Evolutionary conservation across 2,797 vertebrate species (phyloP), one percentile per base, ranked within the genome.

Genomic region (Sylvilagus floridanus): DNA sequence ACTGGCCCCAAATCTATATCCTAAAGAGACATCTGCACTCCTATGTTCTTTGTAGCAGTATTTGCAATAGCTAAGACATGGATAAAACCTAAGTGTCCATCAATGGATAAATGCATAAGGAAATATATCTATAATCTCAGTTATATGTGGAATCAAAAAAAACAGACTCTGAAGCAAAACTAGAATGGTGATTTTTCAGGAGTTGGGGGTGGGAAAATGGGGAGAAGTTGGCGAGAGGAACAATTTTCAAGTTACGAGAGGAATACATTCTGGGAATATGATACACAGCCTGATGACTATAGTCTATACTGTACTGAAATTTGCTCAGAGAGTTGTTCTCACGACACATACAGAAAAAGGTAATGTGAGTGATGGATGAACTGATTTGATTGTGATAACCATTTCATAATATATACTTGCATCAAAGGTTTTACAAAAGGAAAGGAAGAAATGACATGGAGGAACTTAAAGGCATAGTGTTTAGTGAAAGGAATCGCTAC

Each of bases 401-500:
- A 76, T 68, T 47, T 68, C 50, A 84, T 19, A 75, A 47, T n/a
- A 84, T 28, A 54, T 54, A 73, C n/a, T 28, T 50, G 66, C 26
- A 32, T 21, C 22, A 83, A 65, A 37, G 28, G 54, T 57, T 5
- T 66, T 0, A 30, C 14, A n/a, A 63, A 63, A 30, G 22, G 26
- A 85, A 78, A 82, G 63, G 50, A 63, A 30, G 22, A 30, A 81
- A 78, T 77, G 63, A 32, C 37, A 71, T 12, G 19, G 50, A 85
- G 32, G 47, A 83, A 84, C 75, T 66, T 71, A 68, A 52, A 47
- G 71, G 26, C n/a, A 88, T 62, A 87, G 16, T 42, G 24, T 14
- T 84, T 62, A 71, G 26, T 77, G 57, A 86, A 94, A 86, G 81
- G 86, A 84, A 52, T 3, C 52, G 65, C 26, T 82, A 26, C 83